Evolutionary conservation across 2,113 vertebrate genomes (phyloP).

Genomic region (Nestor notabilis): DNA sequence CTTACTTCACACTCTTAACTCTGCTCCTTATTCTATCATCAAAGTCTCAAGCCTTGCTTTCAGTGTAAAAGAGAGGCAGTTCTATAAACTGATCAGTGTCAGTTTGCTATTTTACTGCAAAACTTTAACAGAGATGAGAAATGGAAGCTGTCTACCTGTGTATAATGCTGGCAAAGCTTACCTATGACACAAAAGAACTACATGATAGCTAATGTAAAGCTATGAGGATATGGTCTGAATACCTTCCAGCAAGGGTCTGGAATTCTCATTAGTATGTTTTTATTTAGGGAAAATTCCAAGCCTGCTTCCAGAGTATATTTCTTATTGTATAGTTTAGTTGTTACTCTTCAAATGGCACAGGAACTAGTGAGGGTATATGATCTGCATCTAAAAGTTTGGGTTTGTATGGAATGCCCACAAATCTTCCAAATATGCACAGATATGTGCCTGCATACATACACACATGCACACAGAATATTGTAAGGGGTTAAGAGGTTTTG

Average conservation of each 20-base stretch:
- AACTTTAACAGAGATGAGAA: background rate
- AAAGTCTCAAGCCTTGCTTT: background rate
- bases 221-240: background rate
- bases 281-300: background rate
- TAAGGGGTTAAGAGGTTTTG: background rate
- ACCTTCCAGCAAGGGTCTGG: background rate
- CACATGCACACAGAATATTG: background rate
- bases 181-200: fast-evolving
- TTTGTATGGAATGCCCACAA: background rate
- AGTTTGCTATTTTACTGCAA: background rate
- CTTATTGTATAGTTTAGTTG: background rate
- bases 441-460: background rate
- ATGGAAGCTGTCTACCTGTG: background rate
- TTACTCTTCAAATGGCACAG: background rate
- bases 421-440: background rate
- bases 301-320: background rate
- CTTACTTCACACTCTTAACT: background rate
- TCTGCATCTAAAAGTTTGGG: background rate
- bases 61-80: fast-evolving
- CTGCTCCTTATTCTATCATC: background rate
- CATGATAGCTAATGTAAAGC: background rate
- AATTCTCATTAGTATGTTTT: background rate
- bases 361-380: background rate
- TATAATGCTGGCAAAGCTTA: background rate
- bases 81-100: background rate